Percentiles rank a stretch among this genome's conserved stretches.
These are phyloP conservation scores for Candoia aspera DNA, from an alignment of 2,113 vertebrate genomes.

Conservation along the genomic window DNA sequence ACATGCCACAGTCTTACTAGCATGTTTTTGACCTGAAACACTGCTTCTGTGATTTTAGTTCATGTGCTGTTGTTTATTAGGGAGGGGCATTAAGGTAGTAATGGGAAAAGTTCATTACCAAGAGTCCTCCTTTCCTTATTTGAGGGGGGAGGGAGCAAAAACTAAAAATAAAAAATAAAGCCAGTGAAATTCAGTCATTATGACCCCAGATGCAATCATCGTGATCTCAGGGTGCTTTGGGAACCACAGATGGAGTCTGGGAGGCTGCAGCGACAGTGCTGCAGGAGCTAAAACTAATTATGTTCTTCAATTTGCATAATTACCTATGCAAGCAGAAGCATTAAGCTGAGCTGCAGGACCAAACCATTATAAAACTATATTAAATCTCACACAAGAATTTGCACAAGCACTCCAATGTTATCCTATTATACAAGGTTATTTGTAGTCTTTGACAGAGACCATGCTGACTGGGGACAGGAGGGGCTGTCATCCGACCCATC, in stretches of 20 bases:
- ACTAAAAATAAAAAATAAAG: neutral
- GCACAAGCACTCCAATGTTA: neutral
- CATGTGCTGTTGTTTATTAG: no score
- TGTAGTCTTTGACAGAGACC: neutral
- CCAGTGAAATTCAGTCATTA: neutral
- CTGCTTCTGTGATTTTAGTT: no score
- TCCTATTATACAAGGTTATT: neutral
- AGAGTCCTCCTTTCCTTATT: neutral
- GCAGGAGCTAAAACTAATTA: neutral
- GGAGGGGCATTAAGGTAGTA: no score
- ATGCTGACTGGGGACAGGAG: neutral
- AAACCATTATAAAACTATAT: neutral
- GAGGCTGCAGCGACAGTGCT: neutral
- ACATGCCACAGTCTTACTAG: no score
- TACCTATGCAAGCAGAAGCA: constrained; percentile 1
- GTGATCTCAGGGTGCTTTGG: neutral
- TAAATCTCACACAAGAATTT: neutral
- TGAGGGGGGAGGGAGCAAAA: neutral
- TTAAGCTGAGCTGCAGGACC: neutral
- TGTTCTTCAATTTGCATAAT: constrained; percentile 2
- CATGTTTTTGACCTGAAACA: no score
- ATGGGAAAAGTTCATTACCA: neutral
- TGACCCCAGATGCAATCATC: neutral
- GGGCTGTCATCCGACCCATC: neutral
- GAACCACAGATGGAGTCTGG: neutral